phyloP scores from a whole-genome alignment of 2,888 invertebrate species.

The Petrolisthes cinctipes region DNA sequence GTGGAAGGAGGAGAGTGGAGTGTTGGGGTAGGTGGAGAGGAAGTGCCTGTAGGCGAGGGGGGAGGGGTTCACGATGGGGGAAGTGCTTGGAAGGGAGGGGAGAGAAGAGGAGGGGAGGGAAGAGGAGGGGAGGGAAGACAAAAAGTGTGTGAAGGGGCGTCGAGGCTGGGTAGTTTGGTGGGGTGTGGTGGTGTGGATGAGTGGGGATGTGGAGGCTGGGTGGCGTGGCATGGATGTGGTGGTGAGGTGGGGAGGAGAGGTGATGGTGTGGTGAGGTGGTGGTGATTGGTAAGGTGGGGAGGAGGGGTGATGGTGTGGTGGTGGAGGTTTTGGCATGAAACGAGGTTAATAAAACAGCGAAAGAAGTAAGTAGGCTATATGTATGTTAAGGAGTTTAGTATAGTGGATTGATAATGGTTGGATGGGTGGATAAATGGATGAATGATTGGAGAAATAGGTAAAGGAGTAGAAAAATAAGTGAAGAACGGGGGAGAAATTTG shows the following conservation, averaged over 20 bases:
- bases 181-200: not conserved
- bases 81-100: not conserved
- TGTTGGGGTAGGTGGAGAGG: conserved; percentile 5
- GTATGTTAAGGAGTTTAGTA: too few species aligned
- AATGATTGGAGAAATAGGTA: not conserved
- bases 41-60: not conserved
- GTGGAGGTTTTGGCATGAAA: not conserved
- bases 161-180: not conserved
- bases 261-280: not conserved
- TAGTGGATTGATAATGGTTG: not conserved
- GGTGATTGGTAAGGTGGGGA: not conserved
- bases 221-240: not conserved
- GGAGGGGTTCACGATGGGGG: too few species aligned
- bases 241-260: not conserved
- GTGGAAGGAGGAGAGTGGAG: not conserved
- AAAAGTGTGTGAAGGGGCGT: not conserved
- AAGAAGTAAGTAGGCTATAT: not conserved
- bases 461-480: not conserved
- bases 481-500: not conserved
- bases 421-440: not conserved
- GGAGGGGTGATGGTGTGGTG: not conserved
- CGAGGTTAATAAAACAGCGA: not conserved
- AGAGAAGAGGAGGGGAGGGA: not conserved
- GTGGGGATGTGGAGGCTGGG: not conserved
- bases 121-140: not conserved